Evolutionary conservation across 2,888 invertebrate genomes (phyloP).

Genomic region (Chirona hameri): DNA sequence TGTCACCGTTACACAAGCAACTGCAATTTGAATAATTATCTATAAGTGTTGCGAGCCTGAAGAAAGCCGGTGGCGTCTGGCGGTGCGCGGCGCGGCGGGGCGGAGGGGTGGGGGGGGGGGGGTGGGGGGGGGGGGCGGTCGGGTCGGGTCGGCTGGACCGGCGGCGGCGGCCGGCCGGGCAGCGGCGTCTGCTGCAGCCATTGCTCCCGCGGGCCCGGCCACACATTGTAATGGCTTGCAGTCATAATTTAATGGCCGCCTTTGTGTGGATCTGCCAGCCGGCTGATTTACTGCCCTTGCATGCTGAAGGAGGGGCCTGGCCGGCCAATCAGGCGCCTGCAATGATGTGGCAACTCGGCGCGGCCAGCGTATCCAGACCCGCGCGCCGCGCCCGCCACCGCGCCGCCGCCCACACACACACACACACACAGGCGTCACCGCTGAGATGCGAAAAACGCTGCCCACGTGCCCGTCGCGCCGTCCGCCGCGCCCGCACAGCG

Average conservation of each 20-base stretch:
- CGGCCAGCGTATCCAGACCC: not conserved
- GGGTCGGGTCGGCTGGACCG: too few relatives aligned
- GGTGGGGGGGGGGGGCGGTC: too few relatives aligned
- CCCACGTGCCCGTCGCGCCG: too few relatives aligned
- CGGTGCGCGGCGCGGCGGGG: too few relatives aligned
- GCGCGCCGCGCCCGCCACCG: not conserved
- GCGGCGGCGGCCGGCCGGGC: too few relatives aligned
- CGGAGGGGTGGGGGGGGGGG: too few relatives aligned
- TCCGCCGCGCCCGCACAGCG: too few relatives aligned
- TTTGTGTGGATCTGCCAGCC: slow-evolving; percentile 25
- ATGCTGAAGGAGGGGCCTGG: slow-evolving; percentile 29
- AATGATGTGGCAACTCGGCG: not conserved
- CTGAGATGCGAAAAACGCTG: too few relatives aligned
- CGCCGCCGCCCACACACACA: not conserved
- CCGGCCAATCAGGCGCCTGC: slow-evolving; percentile 2
- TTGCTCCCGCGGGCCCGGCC: slow-evolving; percentile 4
- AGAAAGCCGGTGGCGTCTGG: too few relatives aligned
- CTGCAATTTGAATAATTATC: not conserved
- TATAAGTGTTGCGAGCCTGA: not conserved
- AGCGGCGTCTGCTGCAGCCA: not conserved
- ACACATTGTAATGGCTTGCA: slow-evolving; percentile 6
- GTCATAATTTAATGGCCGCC: slow-evolving; percentile 28
- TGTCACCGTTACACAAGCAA: not conserved
- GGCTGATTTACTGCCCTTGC: not conserved
- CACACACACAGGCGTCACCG: not conserved